Evolutionary conservation across 2,113 vertebrate species (phyloP).

Genomic region (Dicaeum eximium): DNA sequence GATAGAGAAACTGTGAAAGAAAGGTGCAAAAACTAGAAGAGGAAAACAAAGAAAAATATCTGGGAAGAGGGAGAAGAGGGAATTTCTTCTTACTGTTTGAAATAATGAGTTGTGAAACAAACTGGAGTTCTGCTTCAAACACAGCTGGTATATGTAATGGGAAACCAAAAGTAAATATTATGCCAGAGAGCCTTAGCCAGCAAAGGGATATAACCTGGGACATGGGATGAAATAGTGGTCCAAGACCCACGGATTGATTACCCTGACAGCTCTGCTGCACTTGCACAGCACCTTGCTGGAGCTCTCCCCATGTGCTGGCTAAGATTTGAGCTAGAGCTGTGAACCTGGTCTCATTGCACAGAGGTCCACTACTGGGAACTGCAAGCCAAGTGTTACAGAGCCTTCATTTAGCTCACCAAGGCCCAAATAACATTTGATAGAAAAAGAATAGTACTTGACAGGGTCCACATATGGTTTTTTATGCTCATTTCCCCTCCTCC

Average conservation of each 20-base stretch:
- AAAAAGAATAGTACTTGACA: not conserved
- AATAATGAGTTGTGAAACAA: not conserved
- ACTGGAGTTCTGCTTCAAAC: not conserved
- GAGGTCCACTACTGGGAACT: not conserved
- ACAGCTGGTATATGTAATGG: not conserved
- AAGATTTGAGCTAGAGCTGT: not conserved
- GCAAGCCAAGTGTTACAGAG: not conserved
- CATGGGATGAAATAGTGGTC: not conserved
- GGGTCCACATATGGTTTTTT: not conserved
- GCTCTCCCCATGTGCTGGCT: not conserved
- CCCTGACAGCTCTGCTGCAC: not conserved
- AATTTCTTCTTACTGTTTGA: not conserved
- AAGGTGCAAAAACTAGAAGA: not conserved
- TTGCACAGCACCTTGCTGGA: not conserved
- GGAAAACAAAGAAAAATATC: not conserved
- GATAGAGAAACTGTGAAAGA: not conserved
- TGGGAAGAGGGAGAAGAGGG: not conserved
- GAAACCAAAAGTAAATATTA: not conserved
- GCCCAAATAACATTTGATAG: not conserved
- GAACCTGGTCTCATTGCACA: not conserved
- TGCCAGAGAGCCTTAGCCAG: not conserved
- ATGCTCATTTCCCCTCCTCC: not conserved
- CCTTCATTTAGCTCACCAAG: not conserved
- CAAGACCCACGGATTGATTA: not conserved
- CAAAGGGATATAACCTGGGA: not conserved